Conservation (phyloP, 2,888 invertebrate genomes). For the Tanaodytes sp. region DNA sequence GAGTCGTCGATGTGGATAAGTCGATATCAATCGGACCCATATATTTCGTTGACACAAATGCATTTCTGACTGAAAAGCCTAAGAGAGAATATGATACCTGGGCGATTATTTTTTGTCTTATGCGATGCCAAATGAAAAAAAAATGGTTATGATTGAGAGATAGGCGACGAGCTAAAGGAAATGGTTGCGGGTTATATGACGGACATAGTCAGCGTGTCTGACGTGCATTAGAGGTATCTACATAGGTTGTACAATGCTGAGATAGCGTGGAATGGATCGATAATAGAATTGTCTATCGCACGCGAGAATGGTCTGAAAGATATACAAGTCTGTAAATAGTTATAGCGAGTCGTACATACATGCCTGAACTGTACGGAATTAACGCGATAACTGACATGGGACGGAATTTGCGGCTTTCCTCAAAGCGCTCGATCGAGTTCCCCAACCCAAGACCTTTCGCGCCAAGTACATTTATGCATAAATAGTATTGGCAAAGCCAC, state of each 20-base stretch:
- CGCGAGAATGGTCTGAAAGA: conserved; percentile 63
- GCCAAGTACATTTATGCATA: no score
- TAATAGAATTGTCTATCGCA: conserved; percentile 69
- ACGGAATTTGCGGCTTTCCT: conserved; percentile 43
- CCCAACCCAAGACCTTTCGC: no score
- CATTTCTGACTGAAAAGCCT: no score
- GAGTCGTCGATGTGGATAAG: no score
- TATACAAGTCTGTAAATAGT: conserved; percentile 59
- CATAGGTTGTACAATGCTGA: conserved; percentile 49
- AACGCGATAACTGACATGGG: conserved; percentile 50
- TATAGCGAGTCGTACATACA: conserved; percentile 47
- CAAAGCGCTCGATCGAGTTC: conserved; percentile 18
- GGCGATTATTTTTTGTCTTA: no score
- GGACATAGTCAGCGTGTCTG: conserved; percentile 20
- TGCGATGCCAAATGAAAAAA: background rate
- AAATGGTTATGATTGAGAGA: background rate
- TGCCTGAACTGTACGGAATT: conserved; percentile 49
- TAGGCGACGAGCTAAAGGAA: conserved; percentile 18
- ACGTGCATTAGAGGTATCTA: conserved; percentile 35
- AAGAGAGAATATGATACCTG: no score
- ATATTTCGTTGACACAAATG: no score
- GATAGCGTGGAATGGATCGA: conserved; percentile 63
- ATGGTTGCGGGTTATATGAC: conserved; percentile 15
- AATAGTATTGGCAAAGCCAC: no score
- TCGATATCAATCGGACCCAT: no score